Evolutionary conservation across 2,797 vertebrate species (phyloP), one percentile per base, ranked within the genome.

Genomic region (Coregonus ussuriensis): DNA sequence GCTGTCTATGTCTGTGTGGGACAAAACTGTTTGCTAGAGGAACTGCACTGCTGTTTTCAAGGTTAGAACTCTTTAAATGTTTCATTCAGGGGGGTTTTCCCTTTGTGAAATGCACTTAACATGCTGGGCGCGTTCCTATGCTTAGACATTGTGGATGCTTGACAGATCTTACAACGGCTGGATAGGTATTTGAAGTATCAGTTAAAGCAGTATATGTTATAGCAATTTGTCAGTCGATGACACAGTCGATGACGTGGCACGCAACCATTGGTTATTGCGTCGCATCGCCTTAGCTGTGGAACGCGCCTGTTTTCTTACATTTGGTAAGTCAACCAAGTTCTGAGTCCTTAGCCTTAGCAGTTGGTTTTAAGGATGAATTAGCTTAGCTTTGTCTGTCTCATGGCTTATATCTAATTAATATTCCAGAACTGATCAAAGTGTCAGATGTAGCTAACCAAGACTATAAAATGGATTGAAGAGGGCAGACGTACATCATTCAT

Each of bases 401-500:
- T 1, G 51, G 25, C 47, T 72, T n/a, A 29, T 52, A 29, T 84
- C 77, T 84, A 79, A 88, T 88, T 90, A 74, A 83, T 79, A 82
- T 85, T 82, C 75, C 31, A 9, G 70, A 74, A 74, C 79, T 77
- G 76, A 79, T 81, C 67, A 56, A 76, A 84, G 68, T 84, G 85
- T 90, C 88, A 86, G 84, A 75, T 81, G 85, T 82, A 84, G 80
- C 81, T 88, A 88, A 81, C 85, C 84, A 84, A 83, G 78, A 86
- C 68, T 80, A 79, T 86, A 83, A 89, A 85, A 63, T 82, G 69
- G 72, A 82, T 77, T 79, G 82, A 86, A 77, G 75, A 70, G 73
- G 37, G 73, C 83, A 84, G 85, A 84, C 91, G 83, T 77, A 63
- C 59, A 76, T 79, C 68, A 51, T 76, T 84, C 72, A 67, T 89